Conservation (phyloP, 2,113 vertebrate species). For the Rattus rattus region DNA sequence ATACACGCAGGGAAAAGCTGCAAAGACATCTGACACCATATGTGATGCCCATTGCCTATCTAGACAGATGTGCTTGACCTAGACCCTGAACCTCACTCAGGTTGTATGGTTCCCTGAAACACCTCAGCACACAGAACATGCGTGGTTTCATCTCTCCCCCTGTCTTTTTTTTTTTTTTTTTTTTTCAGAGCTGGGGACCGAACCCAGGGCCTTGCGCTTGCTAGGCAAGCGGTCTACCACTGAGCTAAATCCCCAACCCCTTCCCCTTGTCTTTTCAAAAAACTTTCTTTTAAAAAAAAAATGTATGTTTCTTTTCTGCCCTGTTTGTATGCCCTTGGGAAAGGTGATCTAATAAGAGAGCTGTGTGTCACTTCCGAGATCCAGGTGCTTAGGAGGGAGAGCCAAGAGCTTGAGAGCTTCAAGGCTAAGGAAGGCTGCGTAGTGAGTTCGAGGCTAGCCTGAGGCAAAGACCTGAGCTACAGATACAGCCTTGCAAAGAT, state of each 20-base stretch:
- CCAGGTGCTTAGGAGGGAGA: neutral
- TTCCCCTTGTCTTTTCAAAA: conserved; percentile 25
- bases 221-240: too few relatives aligned
- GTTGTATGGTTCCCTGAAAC: neutral
- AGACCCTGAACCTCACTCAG: neutral
- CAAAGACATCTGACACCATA: rapidly evolving
- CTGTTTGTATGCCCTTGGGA: neutral
- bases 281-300: neutral
- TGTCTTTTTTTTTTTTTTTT: neutral
- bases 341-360: neutral
- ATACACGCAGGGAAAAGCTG: neutral
- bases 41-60: neutral
- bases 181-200: too few relatives aligned
- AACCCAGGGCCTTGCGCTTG: too few relatives aligned
- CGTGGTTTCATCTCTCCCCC: neutral
- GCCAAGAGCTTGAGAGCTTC: neutral
- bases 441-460: neutral
- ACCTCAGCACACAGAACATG: neutral
- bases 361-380: neutral
- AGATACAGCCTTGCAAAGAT: neutral
- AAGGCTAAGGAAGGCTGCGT: neutral
- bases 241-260: too few relatives aligned
- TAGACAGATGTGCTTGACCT: neutral
- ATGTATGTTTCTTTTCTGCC: conserved; percentile 22
- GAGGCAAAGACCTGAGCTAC: neutral